A percentile compares a stretch with the other conserved stretches of the same genome.
phyloP scores from a whole-genome alignment of 2,888 invertebrate genomes.

The Leucophora obtusa region DNA sequence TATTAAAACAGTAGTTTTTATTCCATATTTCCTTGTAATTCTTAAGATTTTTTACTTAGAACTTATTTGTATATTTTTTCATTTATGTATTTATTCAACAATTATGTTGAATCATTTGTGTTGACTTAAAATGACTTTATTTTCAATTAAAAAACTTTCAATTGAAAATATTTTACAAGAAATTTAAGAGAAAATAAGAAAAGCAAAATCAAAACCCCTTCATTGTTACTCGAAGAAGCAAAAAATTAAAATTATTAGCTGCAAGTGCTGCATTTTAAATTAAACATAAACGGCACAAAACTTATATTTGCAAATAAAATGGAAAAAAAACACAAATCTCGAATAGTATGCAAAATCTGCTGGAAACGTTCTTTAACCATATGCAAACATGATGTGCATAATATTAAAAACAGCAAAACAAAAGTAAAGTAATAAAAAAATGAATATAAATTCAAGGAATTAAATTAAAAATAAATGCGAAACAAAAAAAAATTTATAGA shows the following conservation, averaged over 20 bases:
- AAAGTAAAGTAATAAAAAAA: neutral
- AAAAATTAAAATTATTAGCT: slow-evolving; percentile 8
- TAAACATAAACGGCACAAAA: slow-evolving; percentile 44
- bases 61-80: neutral
- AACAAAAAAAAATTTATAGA: neutral
- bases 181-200: neutral
- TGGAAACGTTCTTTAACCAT: neutral
- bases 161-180: slow-evolving; percentile 39
- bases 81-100: neutral
- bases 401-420: slow-evolving; percentile 29
- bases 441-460: slow-evolving; percentile 37
- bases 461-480: neutral
- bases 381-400: slow-evolving; percentile 55
- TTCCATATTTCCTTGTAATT: neutral
- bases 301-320: neutral
- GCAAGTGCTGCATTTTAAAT: slow-evolving; percentile 55
- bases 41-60: neutral
- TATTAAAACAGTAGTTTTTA: too few relatives aligned
- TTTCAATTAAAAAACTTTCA: slow-evolving; percentile 52
- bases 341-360: neutral
- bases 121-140: slow-evolving; percentile 19
- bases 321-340: too few relatives aligned
- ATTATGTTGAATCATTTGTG: slow-evolving; percentile 36
- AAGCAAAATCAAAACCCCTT: slow-evolving; percentile 25
- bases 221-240: neutral